A percentile compares a stretch with the other conserved stretches of the same genome.
Evolutionary conservation across 2,797 vertebrate genomes (phyloP).

Genomic region (Lagorchestes hirsutus): DNA sequence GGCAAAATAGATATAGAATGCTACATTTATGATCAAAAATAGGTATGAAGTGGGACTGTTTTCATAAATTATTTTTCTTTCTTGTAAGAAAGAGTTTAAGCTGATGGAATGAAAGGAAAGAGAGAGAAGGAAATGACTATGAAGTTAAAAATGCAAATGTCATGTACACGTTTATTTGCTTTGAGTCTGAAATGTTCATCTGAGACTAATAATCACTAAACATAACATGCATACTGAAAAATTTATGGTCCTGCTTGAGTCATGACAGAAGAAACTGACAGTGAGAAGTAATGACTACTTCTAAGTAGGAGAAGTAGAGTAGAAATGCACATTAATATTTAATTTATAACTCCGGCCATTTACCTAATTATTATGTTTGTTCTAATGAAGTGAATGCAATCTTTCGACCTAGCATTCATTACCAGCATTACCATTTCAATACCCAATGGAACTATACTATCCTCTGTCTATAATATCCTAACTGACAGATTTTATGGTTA

Average conservation of each 20-base stretch:
- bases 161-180: constrained; percentile 62
- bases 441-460: constrained; percentile 5
- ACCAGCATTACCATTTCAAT: constrained; percentile 48
- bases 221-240: constrained; percentile 52
- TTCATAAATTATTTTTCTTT: constrained; percentile 47
- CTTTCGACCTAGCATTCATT: constrained; percentile 3
- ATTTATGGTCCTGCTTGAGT: constrained; percentile 31
- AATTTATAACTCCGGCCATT: constrained; percentile 37
- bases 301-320: constrained; percentile 3
- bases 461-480: constrained; percentile 58
- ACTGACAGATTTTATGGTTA: not conserved
- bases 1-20: not conserved
- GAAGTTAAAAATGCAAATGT: constrained; percentile 59
- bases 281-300: constrained; percentile 31
- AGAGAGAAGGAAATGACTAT: constrained; percentile 24
- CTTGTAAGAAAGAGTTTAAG: constrained; percentile 55
- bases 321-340: constrained; percentile 25
- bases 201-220: constrained; percentile 57
- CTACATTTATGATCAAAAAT: not conserved
- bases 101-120: constrained; percentile 30
- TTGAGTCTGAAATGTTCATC: constrained; percentile 71
- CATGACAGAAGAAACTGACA: constrained; percentile 36
- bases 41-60: not conserved
- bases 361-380: constrained; percentile 40
- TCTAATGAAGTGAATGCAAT: constrained; percentile 41